A percentile compares a stretch with the other conserved stretches of the same genome.
These are phyloP conservation scores for Sebastolobus alascanus DNA, from an alignment of 2,797 vertebrate species.

Conservation along the genomic window DNA sequence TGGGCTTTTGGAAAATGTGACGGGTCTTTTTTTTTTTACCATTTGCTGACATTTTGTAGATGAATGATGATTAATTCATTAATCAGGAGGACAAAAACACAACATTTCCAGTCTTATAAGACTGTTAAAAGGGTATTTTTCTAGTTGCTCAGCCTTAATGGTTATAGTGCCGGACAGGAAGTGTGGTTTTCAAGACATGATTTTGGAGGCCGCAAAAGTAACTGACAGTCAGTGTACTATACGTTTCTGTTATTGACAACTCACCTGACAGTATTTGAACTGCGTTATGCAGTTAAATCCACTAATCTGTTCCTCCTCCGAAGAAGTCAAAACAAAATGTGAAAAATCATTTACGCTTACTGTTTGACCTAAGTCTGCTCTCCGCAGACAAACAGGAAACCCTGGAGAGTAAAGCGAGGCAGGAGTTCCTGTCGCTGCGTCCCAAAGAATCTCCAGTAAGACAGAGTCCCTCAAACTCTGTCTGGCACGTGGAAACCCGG, in stretches of 20 bases:
- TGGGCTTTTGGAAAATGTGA: not conserved
- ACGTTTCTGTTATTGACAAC: conserved; percentile 27
- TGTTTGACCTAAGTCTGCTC: conserved; percentile 53
- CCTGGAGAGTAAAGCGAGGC: conserved; percentile 36
- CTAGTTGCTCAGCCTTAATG: not conserved
- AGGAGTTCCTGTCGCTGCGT: conserved; percentile 61
- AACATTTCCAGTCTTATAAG: not conserved
- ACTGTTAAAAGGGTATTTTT: not conserved
- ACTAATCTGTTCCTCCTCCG: conserved; percentile 15
- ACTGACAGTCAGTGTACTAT: not conserved
- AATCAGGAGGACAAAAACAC: not conserved
- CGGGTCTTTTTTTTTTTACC: no score
- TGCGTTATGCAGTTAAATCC: conserved; percentile 13
- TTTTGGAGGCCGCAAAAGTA: not conserved
- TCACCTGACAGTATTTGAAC: conserved; percentile 29
- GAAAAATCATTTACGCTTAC: conserved; percentile 26
- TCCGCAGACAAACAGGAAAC: conserved; percentile 65
- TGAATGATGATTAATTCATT: not conserved
- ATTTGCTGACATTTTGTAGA: not conserved
- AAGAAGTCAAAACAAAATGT: conserved; percentile 36
- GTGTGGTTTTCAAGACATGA: not conserved
- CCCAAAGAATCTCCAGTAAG: conserved; percentile 50
- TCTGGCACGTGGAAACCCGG: conserved; percentile 58
- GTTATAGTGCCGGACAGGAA: not conserved
- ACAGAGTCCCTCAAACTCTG: conserved; percentile 43